Evolutionary conservation across 2,113 vertebrate species (phyloP), one percentile per base, ranked within the genome.

Genomic region (Stigmatopora argus): DNA sequence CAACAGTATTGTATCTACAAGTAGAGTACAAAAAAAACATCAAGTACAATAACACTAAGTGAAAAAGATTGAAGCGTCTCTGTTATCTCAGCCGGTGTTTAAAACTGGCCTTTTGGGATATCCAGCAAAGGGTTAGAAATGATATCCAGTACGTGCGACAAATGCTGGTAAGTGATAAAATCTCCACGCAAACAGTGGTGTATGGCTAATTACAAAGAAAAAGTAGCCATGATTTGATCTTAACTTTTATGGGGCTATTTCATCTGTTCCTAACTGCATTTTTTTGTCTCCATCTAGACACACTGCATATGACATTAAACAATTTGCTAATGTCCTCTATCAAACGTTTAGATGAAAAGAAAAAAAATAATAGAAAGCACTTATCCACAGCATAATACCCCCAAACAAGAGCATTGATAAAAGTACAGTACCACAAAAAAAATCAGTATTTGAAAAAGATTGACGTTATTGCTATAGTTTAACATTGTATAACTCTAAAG

Each of bases 161-260:
- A 74, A 52, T 73, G 82, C 78, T 71, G 18, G 45, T 65, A 31
- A 68, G 71, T 81, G 91, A 91, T 91, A 88, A 72, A 84, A 88
- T 87, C 84, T 88, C 77, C 83, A 64, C 64, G 77, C 80, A 81
- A 81, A 79, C 76, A 74, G 68, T 75, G 82, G 78, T 48, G 53
- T 67, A 84, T 68, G 86, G 80, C 66, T 88, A 88, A 90, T 91
- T 89, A 80, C 84, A 65, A 77, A 19, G 12, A 85, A 83, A 90
- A 90, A 90, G 85, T 88, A 86, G 86, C 89, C 79, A 47, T 73
- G 87, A 90, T 90, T 77, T 35, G 48, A 90, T 90, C 86, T 85
- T 62, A 66, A 70, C 76, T 75, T 34, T 81, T 76, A 88, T 78
- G 82, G n/a, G 82, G 69, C 86, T 79, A 85, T 90, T 89, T 89